Percentiles rank a stretch among this genome's conserved stretches.
These are phyloP conservation scores for Triplophysa tibetana DNA, from an alignment of 2,113 vertebrate genomes.

Conservation along the genomic window DNA sequence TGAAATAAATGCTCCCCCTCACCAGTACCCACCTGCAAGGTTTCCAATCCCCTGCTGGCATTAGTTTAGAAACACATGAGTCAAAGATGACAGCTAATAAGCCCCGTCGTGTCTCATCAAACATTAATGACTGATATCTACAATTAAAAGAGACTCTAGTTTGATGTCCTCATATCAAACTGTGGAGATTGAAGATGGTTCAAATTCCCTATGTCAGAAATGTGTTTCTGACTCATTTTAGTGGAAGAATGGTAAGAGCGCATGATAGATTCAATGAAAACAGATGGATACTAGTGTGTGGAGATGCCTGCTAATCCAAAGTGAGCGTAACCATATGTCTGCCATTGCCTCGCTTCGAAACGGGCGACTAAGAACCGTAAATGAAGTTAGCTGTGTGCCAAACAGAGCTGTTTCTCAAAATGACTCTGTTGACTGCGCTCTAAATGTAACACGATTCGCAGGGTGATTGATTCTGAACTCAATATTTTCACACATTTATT, in stretches of 20 bases:
- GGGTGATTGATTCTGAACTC: conserved; percentile 8
- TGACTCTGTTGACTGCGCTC: neutral
- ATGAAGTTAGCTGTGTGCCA: conserved; percentile 22
- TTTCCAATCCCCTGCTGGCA: conserved; percentile 45
- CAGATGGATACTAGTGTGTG: conserved; percentile 58
- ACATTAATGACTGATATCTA: conserved; percentile 67
- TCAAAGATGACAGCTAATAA: conserved; percentile 62
- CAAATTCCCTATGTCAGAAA: conserved; percentile 39
- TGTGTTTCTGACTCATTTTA: conserved; percentile 47
- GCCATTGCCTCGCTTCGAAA: conserved; percentile 44
- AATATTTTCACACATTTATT: neutral
- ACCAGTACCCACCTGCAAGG: conserved; percentile 33
- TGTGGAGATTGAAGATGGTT: conserved; percentile 35
- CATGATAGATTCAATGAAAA: conserved; percentile 50
- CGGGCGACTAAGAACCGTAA: conserved; percentile 24
- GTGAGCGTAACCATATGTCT: conserved; percentile 53
- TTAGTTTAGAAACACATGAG: conserved; percentile 52
- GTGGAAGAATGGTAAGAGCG: conserved; percentile 19
- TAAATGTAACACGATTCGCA: neutral
- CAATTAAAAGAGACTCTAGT: conserved; percentile 63
- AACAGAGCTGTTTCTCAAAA: conserved; percentile 16
- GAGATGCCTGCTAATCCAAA: conserved; percentile 41
- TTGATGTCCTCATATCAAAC: conserved; percentile 55
- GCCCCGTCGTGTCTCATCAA: conserved; percentile 61
- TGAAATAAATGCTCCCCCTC: conserved; percentile 45